Base-by-base conservation (phyloP, 2,888 invertebrate genomes). In the Myopa testacea region DNA sequence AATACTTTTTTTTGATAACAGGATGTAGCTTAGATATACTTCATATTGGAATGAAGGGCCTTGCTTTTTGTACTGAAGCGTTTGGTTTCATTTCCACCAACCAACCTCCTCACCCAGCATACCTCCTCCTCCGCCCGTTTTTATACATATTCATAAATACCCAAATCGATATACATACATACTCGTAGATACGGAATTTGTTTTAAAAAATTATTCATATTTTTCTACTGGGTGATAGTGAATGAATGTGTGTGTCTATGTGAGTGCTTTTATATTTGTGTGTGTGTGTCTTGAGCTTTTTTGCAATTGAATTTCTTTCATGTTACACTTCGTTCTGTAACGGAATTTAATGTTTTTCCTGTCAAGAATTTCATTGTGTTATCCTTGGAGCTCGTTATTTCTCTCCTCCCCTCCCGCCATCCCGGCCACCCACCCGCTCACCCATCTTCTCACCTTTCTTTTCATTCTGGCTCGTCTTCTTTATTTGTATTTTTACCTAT, bases 261-360 rank as follows among this genome's bases (percentile, higher is more conserved):
- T 65, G 1, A 8, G 14, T 65, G 65, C 37, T 26, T 26, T 26
- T 26, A 26, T 26, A 26, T 26, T 1, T 26, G 26, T 26, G 26
- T 2, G 7, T 45, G 45, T 45, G 45, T 45, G 45, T 0, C 45
- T 45, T 45, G 45, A 45, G 65, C 14, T 34, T 65, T 63, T 26
- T 38, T 12, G 60, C 69, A 69, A 75, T 69, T 69, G 69, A 68
- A 75, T 68, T 75, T 45, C 58, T 69, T 58, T 40, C 34, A 40
- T 34, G 58, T 65, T 69, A 26, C 68, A 67, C 68, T 68, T 58
- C 58, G 68, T 69, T 65, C n/a, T 71, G 71, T 76, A 71, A 71
- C 70, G 74, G 78, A 76, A 77, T 78, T 75, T 77, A 79, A 79
- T 82, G 80, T 80, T 82, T 81, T 80, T 81, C 73, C 76, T 81